Evolutionary conservation across 2,888 invertebrate genomes (phyloP).

Genomic region (Ophraella communa): DNA sequence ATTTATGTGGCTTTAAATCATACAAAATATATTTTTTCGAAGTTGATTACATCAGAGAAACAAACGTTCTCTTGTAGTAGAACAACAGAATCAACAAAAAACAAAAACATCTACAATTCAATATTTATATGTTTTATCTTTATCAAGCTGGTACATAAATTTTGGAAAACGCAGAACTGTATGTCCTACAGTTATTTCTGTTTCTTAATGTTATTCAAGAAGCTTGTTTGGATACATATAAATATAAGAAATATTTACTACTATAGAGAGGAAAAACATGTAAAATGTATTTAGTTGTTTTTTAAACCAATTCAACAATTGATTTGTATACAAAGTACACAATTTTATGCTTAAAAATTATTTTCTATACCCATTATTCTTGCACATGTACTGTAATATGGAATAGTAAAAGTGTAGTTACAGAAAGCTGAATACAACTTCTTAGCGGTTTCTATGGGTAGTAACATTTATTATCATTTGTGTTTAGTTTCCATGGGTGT

Average conservation of each 20-base stretch:
- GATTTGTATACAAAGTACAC: too few species aligned
- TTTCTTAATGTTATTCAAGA: too few species aligned
- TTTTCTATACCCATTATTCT: not conserved
- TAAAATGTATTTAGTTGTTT: too few species aligned
- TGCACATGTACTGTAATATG: not conserved
- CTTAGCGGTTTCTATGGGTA: not conserved
- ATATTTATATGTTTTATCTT: not conserved
- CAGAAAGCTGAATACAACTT: not conserved
- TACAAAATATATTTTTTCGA: not conserved
- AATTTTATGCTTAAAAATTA: too few species aligned
- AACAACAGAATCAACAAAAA: not conserved
- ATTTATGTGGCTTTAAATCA: not conserved
- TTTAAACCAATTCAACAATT: too few species aligned
- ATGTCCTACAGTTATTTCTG: too few species aligned
- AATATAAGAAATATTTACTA: too few species aligned
- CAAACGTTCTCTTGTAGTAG: not conserved
- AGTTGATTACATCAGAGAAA: not conserved
- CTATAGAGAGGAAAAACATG: too few species aligned
- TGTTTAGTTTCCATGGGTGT: not conserved
- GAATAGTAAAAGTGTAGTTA: not conserved
- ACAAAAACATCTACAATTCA: too few species aligned
- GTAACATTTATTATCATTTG: constrained; percentile 1
- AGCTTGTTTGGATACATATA: too few species aligned
- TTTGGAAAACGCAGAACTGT: not conserved
- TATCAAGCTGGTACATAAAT: not conserved